Base-by-base conservation (phyloP, 2,888 invertebrate genomes). In the Diaperis boleti region DNA sequence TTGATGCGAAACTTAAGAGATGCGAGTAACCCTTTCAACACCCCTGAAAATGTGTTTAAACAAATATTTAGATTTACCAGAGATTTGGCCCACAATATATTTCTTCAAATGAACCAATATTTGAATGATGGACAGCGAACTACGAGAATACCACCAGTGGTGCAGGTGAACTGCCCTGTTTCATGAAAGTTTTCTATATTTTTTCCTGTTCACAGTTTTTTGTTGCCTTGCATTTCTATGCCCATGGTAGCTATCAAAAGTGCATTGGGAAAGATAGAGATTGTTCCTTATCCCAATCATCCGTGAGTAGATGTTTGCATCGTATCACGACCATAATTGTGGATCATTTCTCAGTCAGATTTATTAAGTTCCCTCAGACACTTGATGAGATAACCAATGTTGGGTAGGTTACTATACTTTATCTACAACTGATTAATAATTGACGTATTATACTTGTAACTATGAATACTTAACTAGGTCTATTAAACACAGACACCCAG, bases 1-100 rank as follows among this genome's bases (percentile, higher is more conserved):
- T n/a, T n/a, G n/a, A n/a, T n/a, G n/a, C 5, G 31, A 31, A 31
- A 31, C n/a, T 31, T 31, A n/a, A 31, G 31, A n/a, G 31, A 31
- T 31, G 10, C 31, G n/a, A 31, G 31, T n/a, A 31, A 31, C 10
- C 31, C 31, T n/a, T 31, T 31, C 10, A n/a, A 31, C 3, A 5
- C n/a, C n/a, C 31, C 31, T 5, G 31, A 31, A 31, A n/a, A 31
- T 3, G n/a, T 3, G 5, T 31, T 31, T 31, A 31, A n/a, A n/a
- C 5, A 31, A n/a, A 31, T 31, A n/a, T 31, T 31, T n/a, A 5
- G 31, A 31, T n/a, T 31, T n/a, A 31, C 5, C 31, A 4, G 10
- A n/a, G 31, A 31, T 8, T 7, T n/a, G 5, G 31, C 31, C 3
- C n/a, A 8, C 3, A n/a, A 31, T n/a, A 31, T 31, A 31, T 31